These are phyloP conservation scores for Notiomystis cincta DNA, from an alignment of 2,113 vertebrate genomes.

Conservation along the genomic window DNA sequence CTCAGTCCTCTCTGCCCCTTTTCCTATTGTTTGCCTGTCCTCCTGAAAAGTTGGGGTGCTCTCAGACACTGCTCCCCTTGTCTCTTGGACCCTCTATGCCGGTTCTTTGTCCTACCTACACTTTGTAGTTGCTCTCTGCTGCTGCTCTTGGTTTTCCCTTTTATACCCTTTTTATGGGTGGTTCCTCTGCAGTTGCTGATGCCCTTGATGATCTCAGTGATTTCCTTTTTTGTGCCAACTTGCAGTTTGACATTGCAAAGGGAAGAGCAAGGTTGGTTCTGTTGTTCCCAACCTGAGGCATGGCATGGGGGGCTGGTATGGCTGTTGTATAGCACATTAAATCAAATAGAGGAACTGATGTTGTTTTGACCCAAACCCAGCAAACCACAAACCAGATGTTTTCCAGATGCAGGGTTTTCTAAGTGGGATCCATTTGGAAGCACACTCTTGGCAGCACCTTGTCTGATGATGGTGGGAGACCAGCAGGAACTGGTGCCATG, in stretches of 20 bases:
- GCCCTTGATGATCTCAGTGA: neutral
- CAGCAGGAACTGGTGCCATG: fast-evolving
- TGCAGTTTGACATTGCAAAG: neutral
- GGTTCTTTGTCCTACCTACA: neutral
- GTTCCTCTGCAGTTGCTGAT: neutral
- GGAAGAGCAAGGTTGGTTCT: neutral
- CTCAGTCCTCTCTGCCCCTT: neutral
- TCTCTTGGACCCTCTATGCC: neutral
- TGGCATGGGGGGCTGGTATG: neutral
- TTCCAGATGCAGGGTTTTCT: neutral
- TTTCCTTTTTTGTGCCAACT: neutral
- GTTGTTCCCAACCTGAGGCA: neutral
- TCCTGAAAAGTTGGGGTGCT: neutral
- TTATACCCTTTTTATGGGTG: neutral
- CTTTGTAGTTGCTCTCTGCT: neutral
- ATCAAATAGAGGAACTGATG: neutral
- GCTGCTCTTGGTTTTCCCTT: neutral
- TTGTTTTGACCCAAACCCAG: neutral
- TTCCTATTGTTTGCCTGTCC: neutral
- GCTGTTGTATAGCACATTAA: neutral
- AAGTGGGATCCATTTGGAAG: fast-evolving
- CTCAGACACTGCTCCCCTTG: neutral
- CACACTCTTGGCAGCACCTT: fast-evolving
- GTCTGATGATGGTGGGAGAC: neutral
- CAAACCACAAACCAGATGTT: neutral